Conservation (phyloP, 64 coral and sea anemone genomes). For the Pocillopora damicornis region DNA sequence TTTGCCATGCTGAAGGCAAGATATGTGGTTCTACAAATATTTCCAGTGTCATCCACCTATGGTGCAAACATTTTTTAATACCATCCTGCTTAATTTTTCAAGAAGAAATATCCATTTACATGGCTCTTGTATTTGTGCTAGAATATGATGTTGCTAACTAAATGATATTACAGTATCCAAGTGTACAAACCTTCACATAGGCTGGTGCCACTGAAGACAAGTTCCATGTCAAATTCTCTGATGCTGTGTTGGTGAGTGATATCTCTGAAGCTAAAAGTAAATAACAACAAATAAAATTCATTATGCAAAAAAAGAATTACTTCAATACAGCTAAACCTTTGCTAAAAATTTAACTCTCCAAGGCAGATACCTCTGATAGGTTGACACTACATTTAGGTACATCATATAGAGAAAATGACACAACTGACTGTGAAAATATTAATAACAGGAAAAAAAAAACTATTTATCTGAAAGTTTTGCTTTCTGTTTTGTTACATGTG, state of each 20-base stretch:
- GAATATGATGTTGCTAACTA: too few species aligned
- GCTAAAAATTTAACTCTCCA: too few species aligned
- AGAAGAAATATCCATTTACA: too few species aligned
- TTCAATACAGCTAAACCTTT: too few species aligned
- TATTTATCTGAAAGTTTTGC: too few species aligned
- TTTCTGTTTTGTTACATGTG: too few species aligned
- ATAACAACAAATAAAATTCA: neutral
- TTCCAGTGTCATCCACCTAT: slow-evolving; percentile 36
- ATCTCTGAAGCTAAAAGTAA: slow-evolving; percentile 58
- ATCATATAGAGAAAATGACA: too few species aligned
- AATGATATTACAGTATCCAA: neutral
- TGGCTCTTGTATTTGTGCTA: neutral
- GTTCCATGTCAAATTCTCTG: slow-evolving; percentile 67
- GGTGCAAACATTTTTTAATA: neutral
- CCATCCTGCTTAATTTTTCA: neutral
- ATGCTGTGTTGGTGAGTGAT: slow-evolving; percentile 56
- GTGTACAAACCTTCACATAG: slow-evolving; percentile 84
- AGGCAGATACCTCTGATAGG: too few species aligned
- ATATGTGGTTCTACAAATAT: slow-evolving; percentile 61
- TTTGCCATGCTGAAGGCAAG: slow-evolving; percentile 57
- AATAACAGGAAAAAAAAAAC: too few species aligned
- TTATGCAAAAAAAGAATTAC: too few species aligned
- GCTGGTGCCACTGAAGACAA: slow-evolving; percentile 89
- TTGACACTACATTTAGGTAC: too few species aligned
- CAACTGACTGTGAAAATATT: too few species aligned